Conservation (phyloP, 2,797 vertebrate species). For the Gouania willdenowi region DNA sequence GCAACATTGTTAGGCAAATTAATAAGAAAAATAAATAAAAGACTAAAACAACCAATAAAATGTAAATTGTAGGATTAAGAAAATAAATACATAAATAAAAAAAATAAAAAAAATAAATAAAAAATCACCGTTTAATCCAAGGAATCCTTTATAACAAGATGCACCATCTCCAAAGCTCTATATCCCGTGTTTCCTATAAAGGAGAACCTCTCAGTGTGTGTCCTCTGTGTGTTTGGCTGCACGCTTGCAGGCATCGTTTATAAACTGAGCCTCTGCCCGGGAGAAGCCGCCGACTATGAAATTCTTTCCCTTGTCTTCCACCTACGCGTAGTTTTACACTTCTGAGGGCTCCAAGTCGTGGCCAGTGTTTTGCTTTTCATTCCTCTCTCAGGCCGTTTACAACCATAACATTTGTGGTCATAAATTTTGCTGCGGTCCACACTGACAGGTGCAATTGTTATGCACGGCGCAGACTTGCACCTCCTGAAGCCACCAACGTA, state of each 20-base stretch:
- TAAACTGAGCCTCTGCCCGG: conserved; percentile 67
- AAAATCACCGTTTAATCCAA: conserved; percentile 7
- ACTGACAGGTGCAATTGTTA: conserved; percentile 99
- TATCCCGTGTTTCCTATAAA: neutral
- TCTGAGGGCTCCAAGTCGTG: conserved; percentile 80
- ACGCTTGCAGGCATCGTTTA: conserved; percentile 51
- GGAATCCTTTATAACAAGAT: conserved; percentile 3
- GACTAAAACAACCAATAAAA: neutral
- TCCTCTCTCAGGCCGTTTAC: conserved; percentile 87
- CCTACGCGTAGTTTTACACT: conserved; percentile 93
- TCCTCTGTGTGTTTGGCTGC: conserved; percentile 21
- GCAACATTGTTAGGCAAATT: neutral
- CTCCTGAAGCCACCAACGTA: conserved; percentile 73
- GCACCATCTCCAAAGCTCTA: neutral
- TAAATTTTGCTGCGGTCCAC: conserved; percentile 93
- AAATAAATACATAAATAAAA: conserved; percentile 9
- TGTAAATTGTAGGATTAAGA: no score
- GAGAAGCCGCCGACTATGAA: conserved; percentile 76
- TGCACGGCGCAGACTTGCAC: conserved; percentile 81
- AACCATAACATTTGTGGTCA: conserved; percentile 86
- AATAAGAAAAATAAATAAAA: no score
- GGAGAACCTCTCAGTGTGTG: conserved; percentile 11
- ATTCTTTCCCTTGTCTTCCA: conserved; percentile 91
- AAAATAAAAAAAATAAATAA: conserved; percentile 1
- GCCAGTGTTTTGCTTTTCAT: conserved; percentile 88